Evolutionary conservation across 1,140 invertebrate genomes (phyloP).

Genomic region (Anthonomus grandis): DNA sequence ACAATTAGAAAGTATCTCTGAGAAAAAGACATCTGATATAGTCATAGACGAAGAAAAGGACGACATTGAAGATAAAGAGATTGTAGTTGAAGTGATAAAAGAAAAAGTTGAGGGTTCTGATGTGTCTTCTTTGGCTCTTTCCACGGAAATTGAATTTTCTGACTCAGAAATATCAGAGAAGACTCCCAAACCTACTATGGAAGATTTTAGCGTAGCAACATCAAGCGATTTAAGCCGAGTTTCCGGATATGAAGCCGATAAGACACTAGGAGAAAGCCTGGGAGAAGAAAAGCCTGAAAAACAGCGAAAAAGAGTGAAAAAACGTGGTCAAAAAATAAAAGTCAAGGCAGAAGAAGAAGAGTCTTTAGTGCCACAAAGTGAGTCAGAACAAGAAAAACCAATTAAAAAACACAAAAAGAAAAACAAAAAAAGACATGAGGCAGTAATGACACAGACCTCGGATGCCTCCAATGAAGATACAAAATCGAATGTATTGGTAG

Average conservation of each 20-base stretch:
- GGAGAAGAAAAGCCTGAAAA: conserved; percentile 46
- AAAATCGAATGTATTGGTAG: conserved; percentile 5
- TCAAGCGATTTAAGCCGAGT: conserved; percentile 43
- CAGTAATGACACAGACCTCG: conserved; percentile 21
- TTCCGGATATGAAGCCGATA: conserved; percentile 57
- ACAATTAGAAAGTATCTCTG: no score
- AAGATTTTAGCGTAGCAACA: conserved; percentile 51
- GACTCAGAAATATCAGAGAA: conserved; percentile 51
- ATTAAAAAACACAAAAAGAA: conserved; percentile 37
- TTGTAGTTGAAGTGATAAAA: no score
- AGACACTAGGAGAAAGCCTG: conserved; percentile 55
- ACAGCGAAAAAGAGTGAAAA: conserved; percentile 53
- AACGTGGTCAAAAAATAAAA: conserved; percentile 55
- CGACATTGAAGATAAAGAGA: conserved; percentile 36
- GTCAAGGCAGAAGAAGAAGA: conserved; percentile 48
- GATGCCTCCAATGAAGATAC: conserved; percentile 11
- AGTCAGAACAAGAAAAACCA: conserved; percentile 39
- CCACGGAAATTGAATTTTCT: conserved; percentile 57
- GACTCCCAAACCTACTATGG: conserved; percentile 53
- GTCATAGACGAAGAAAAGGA: conserved; percentile 23
- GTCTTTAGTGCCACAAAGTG: conserved; percentile 45
- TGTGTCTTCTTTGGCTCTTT: conserved; percentile 59
- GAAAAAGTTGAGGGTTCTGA: no score
- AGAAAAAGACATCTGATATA: conserved; percentile 19
- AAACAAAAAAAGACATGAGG: conserved; percentile 34